A percentile compares a stretch with the other conserved stretches of the same genome.
These are phyloP conservation scores for Chloroceryle aenea DNA, from an alignment of 2,113 vertebrate genomes.

Conservation along the genomic window DNA sequence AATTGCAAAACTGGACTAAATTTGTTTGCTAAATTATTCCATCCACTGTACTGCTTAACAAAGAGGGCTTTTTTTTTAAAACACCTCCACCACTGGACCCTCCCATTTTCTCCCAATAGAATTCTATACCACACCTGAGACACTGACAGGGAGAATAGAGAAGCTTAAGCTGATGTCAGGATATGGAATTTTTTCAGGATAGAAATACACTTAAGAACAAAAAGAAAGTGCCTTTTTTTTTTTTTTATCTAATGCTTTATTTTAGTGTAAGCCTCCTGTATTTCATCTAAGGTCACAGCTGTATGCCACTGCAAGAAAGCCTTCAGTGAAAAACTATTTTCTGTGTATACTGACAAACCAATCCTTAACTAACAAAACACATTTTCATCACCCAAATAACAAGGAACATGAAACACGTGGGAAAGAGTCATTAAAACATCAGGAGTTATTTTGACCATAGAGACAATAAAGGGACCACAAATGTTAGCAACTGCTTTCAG, in stretches of 20 bases:
- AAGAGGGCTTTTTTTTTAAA: background rate
- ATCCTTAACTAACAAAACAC: background rate
- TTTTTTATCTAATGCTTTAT: background rate
- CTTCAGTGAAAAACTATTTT: background rate
- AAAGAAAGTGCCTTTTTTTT: background rate
- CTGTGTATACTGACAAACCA: background rate
- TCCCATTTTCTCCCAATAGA: background rate
- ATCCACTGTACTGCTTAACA: background rate
- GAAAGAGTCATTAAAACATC: background rate
- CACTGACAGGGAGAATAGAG: fast-evolving
- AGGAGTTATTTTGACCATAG: background rate
- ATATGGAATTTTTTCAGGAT: background rate
- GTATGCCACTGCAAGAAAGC: background rate
- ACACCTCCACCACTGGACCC: background rate
- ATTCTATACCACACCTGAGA: background rate
- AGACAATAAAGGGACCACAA: background rate
- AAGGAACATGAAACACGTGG: background rate
- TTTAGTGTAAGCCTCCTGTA: background rate
- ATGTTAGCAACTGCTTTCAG: background rate
- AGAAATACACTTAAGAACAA: background rate
- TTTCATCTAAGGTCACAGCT: background rate
- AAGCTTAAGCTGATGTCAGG: background rate
- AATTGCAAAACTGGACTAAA: background rate
- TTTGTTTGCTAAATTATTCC: background rate
- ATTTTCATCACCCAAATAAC: background rate